Evolutionary conservation across 2,888 invertebrate genomes (phyloP).

Genomic region (Tineola bisselliella): DNA sequence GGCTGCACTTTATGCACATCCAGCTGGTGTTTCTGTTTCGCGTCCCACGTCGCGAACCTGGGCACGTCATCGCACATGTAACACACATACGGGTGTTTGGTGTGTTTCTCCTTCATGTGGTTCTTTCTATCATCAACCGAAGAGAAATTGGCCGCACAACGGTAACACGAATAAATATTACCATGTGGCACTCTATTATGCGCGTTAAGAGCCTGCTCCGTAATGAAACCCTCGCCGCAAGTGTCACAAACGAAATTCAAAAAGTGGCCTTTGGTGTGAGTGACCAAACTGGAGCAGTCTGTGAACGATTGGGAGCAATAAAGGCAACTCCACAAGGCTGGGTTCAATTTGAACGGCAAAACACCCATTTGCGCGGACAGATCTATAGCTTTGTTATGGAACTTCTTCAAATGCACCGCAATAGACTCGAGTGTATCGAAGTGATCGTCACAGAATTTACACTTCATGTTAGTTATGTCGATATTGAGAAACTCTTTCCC

Average conservation of each 20-base stretch:
- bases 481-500: conserved; percentile 55
- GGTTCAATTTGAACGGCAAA: conserved; percentile 52
- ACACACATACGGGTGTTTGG: conserved; percentile 51
- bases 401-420: conserved; percentile 47
- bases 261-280: conserved; percentile 52
- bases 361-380: conserved; percentile 55
- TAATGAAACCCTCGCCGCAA: conserved; percentile 57
- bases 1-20: conserved; percentile 56
- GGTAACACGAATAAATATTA: conserved; percentile 51
- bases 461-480: conserved; percentile 54
- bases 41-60: conserved; percentile 54
- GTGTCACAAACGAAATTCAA: conserved; percentile 60
- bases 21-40: conserved; percentile 50
- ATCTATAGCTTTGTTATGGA: conserved; percentile 54
- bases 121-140: conserved; percentile 47
- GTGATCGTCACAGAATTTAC: conserved; percentile 49
- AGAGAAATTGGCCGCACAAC: conserved; percentile 53
- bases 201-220: conserved; percentile 46
- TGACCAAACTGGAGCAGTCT: conserved; percentile 48
- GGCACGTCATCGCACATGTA: conserved; percentile 56
- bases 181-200: conserved; percentile 53
- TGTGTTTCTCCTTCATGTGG: conserved; percentile 54
- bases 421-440: conserved; percentile 42
- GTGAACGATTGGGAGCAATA: conserved; percentile 51
- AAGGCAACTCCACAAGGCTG: conserved; percentile 51